Evolutionary conservation across 2,888 invertebrate genomes (phyloP).

Genomic region (Furcula furcula): DNA sequence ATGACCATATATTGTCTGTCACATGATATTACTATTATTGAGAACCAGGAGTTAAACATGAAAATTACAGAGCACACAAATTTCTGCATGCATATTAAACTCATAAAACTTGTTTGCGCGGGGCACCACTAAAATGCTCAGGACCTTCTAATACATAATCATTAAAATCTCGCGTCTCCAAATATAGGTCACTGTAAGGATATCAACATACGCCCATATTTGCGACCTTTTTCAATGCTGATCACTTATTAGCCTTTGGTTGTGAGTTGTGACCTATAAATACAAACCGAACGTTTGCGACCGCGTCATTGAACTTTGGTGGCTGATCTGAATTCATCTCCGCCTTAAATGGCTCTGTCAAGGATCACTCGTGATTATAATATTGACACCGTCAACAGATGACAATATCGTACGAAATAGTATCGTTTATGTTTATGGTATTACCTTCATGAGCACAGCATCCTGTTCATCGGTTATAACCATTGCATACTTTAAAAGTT

Average conservation of each 20-base stretch:
- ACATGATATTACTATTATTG: no score
- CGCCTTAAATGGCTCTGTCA: conserved; percentile 26
- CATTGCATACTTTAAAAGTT: no score
- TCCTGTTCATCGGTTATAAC: background rate
- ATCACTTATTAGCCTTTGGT: conserved; percentile 11
- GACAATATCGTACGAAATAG: background rate
- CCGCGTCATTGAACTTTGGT: conserved; percentile 36
- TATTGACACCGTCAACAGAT: conserved; percentile 19
- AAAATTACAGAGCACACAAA: no score
- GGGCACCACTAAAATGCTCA: no score
- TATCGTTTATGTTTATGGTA: background rate
- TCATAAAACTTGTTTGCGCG: no score
- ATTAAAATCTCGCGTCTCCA: conserved; percentile 2
- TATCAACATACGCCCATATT: conserved; percentile 4
- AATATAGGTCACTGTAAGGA: conserved; percentile 14
- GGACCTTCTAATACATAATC: background rate
- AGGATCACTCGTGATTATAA: conserved; percentile 26
- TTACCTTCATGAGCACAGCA: background rate
- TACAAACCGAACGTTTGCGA: conserved; percentile 17
- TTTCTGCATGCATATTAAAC: no score
- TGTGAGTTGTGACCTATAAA: conserved; percentile 33
- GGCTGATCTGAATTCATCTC: conserved; percentile 8
- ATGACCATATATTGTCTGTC: no score
- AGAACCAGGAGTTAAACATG: no score
- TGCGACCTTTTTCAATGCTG: conserved; percentile 21